Percentiles rank a stretch among this genome's conserved stretches.
Evolutionary conservation across 2,888 invertebrate genomes (phyloP).

Genomic region (Hypomecis atomaria): DNA sequence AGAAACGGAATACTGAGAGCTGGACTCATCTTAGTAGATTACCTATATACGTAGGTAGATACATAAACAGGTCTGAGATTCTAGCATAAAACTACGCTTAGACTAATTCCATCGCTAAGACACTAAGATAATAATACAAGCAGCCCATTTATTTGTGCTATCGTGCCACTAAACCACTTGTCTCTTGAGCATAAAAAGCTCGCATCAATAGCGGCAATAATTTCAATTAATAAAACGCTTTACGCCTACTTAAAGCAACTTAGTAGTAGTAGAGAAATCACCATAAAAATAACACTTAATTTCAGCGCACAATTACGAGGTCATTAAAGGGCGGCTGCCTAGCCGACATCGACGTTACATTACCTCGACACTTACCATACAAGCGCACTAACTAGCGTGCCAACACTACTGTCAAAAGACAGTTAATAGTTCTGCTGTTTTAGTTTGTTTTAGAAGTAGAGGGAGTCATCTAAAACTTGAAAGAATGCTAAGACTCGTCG

Average conservation of each 20-base stretch:
- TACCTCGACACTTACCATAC: slow-evolving; percentile 71
- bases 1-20: too few relatives aligned
- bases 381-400: slow-evolving; percentile 61
- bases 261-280: slow-evolving; percentile 83
- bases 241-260: slow-evolving; percentile 82
- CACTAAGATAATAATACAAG: neutral
- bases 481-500: too few relatives aligned
- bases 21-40: too few relatives aligned
- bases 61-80: too few relatives aligned
- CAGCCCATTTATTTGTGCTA: neutral
- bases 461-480: too few relatives aligned
- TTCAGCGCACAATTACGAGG: slow-evolving; percentile 82
- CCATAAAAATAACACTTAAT: slow-evolving; percentile 85
- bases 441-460: too few relatives aligned
- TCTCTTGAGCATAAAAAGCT: slow-evolving; percentile 37
- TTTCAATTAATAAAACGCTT: slow-evolving; percentile 82
- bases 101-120: too few relatives aligned
- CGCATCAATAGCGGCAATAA: slow-evolving; percentile 53
- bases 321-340: slow-evolving; percentile 79
- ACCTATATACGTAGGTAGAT: too few relatives aligned
- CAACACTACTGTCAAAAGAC: slow-evolving; percentile 27
- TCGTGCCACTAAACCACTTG: slow-evolving; percentile 16
- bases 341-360: slow-evolving; percentile 73
- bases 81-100: too few relatives aligned
- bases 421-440: too few relatives aligned